Evolutionary conservation across 53 echinoderm and acorn worm species (phyloP).

Genomic region (Astropecten irregularis): DNA sequence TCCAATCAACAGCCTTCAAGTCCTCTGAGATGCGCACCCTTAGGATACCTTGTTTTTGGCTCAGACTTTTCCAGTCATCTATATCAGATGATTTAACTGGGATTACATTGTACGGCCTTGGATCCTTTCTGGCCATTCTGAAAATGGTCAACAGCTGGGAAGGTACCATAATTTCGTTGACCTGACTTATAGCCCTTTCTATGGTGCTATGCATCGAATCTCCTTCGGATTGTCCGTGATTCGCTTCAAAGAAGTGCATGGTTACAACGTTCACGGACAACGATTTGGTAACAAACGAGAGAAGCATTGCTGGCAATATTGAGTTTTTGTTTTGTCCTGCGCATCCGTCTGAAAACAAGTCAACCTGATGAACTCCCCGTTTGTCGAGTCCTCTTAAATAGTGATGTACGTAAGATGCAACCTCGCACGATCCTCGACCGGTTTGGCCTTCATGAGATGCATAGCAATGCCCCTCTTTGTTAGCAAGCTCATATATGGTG

Average conservation of each 20-base stretch:
- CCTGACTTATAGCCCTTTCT: constrained; percentile 3
- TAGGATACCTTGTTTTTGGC: constrained; percentile 27
- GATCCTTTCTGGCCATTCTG: constrained; percentile 21
- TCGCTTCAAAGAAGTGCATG: constrained; percentile 56
- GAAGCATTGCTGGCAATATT: constrained; percentile 60
- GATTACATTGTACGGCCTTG: constrained; percentile 1
- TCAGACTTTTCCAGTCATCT: constrained; percentile 11
- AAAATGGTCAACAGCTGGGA: constrained; percentile 9
- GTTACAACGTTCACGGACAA: constrained; percentile 23
- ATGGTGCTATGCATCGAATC: constrained; percentile 62
- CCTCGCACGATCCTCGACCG: constrained; percentile 51
- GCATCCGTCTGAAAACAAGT: constrained; percentile 67
- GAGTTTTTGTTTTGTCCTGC: constrained; percentile 71
- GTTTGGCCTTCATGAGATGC: constrained; percentile 57
- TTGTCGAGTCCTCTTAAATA: constrained; percentile 41
- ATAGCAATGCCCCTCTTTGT: constrained; percentile 51
- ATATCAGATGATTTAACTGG: constrained; percentile 17
- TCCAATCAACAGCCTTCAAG: constrained; percentile 15
- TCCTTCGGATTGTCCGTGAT: constrained; percentile 60
- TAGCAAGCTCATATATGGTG: constrained; percentile 60
- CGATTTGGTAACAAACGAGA: constrained; percentile 21
- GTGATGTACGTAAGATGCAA: constrained; percentile 47
- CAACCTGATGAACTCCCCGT: constrained; percentile 28
- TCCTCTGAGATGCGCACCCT: constrained; percentile 5
- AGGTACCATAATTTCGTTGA: constrained; percentile 12